phyloP scores from a whole-genome alignment of 2,113 vertebrate genomes.

The Notothenia coriiceps region DNA sequence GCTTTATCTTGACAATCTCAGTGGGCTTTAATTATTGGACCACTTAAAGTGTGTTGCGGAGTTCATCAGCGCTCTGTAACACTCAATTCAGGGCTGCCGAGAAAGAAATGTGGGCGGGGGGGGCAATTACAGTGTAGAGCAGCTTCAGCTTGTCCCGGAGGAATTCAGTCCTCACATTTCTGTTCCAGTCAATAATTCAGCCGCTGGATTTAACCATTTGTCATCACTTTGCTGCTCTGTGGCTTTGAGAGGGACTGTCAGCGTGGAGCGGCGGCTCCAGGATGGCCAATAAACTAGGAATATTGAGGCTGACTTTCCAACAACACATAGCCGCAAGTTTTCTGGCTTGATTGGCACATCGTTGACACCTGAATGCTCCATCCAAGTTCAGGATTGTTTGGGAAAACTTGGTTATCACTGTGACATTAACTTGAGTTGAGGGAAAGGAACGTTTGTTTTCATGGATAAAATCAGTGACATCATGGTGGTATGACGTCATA shows the following conservation, averaged over 20 bases:
- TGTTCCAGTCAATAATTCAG: conserved; percentile 76
- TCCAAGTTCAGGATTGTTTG: too few species aligned
- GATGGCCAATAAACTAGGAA: not conserved
- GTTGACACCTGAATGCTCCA: too few species aligned
- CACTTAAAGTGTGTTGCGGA: conserved; percentile 60
- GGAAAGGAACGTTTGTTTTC: not conserved
- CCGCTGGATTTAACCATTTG: conserved; percentile 62
- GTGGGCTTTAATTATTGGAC: conserved; percentile 75
- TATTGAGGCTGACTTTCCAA: not conserved
- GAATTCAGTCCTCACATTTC: conserved; percentile 62
- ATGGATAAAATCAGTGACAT: not conserved
- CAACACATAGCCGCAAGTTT: too few species aligned
- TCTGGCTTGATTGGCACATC: too few species aligned
- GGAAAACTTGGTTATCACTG: too few species aligned
- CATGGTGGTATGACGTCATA: too few species aligned
- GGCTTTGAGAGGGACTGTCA: conserved; percentile 1
- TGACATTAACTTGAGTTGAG: not conserved
- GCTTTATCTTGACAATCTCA: conserved; percentile 70
- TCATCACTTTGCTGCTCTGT: conserved; percentile 22
- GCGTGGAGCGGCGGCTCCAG: too few species aligned
- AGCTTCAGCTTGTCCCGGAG: conserved; percentile 64
- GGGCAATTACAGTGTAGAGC: conserved; percentile 77
- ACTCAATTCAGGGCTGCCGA: conserved; percentile 57
- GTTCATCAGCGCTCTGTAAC: conserved; percentile 65
- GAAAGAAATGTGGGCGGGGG: conserved; percentile 44